Percentiles rank a stretch among this genome's conserved stretches.
Evolutionary conservation across 2,113 vertebrate genomes (phyloP).

Genomic region (Symphodus melops): DNA sequence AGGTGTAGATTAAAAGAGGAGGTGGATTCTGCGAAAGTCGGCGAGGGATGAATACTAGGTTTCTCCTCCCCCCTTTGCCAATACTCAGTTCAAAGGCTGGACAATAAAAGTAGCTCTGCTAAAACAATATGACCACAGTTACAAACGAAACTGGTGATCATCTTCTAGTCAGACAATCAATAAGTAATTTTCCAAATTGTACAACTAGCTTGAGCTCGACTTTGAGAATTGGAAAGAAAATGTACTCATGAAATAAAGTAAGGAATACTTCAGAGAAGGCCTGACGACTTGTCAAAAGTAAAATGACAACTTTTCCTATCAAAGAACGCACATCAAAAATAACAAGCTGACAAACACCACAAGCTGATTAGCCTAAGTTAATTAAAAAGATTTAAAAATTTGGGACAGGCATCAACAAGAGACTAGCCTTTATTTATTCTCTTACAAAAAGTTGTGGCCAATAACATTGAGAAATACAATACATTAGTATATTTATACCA

Average conservation of each 20-base stretch:
- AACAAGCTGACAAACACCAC: background rate
- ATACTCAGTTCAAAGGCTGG: conserved; percentile 23
- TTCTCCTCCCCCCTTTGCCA: conserved; percentile 24
- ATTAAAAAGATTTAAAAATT: too few relatives aligned
- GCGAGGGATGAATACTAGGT: conserved; percentile 37
- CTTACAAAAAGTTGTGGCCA: too few relatives aligned
- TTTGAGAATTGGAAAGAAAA: conserved; percentile 27
- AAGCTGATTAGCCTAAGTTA: too few relatives aligned
- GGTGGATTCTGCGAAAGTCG: conserved; percentile 43
- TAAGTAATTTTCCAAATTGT: conserved; percentile 62
- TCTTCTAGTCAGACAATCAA: conserved; percentile 51
- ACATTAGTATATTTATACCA: too few relatives aligned
- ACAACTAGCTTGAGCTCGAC: conserved; percentile 12
- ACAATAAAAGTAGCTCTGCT: conserved; percentile 31
- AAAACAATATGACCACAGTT: conserved; percentile 32
- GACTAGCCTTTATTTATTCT: too few relatives aligned
- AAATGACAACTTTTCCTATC: background rate
- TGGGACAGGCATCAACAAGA: too few relatives aligned
- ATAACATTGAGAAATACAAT: too few relatives aligned
- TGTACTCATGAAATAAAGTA: background rate
- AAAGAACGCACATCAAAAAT: background rate
- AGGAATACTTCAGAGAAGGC: conserved; percentile 5
- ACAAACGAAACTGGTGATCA: conserved; percentile 32
- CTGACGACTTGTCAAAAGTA: background rate
- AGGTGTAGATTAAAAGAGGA: conserved; percentile 64